Evolutionary conservation across 2,113 vertebrate genomes (phyloP), one percentile per base, ranked within the genome.

Genomic region (Takifugu bimaculatus): DNA sequence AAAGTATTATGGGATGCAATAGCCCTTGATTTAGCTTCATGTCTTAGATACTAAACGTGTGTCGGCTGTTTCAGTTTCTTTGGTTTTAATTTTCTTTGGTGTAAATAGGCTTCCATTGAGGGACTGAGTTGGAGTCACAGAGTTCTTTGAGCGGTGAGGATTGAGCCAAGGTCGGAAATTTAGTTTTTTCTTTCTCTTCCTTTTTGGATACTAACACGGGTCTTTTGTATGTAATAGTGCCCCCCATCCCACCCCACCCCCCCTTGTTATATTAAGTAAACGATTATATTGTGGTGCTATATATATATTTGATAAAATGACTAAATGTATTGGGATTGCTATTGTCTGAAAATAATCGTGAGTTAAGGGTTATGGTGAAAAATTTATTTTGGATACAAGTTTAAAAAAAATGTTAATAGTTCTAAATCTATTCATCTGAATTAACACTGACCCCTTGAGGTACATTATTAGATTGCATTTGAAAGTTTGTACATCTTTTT

Each of bases 231-330:
- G 93, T 93, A 90, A 93, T 94, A 91, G 90, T 90, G 84, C 54
- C 51, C 75, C 20, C 20, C 20, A 20, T 20, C 20, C 49, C 20
- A 14, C 32, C 51, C 12, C 49, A 27, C 49, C 54, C 49, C 26
- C 60, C 59, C 87, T 84, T 86, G 90, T 85, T 90, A 92, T 94
- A 85, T 87, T 93, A 3, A 39, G 35, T 39, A 89, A 87, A 93
- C 92, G 91, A 93, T 93, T 93, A 93, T 96, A 96, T 86, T 66
- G 95, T 96, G 95, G 95, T 97, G 95, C 95, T 98, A 92, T 93
- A 94, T 80, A 81, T 93, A 94, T 95, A 94, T 95, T 94, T 96
- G 91, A 94, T 95, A 94, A 87, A 79, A 88, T 93, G 87, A 92
- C 89, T 93, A 89, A 91, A 93, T 92, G 93, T 91, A 92, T 88